Conservation (phyloP, 2,888 invertebrate genomes). For the Synanthedon formicaeformis region DNA sequence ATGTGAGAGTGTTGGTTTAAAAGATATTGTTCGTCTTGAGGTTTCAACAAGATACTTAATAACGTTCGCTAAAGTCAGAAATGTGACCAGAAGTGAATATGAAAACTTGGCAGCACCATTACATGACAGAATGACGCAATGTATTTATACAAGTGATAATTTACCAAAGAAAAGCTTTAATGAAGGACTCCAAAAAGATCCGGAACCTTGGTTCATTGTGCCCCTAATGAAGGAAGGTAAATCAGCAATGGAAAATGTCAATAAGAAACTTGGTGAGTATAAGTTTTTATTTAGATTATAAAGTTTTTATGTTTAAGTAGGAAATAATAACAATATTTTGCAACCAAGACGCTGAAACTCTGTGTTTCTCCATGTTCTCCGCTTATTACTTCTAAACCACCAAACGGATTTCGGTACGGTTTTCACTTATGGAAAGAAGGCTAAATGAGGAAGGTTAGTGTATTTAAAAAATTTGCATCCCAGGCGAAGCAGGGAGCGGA, state of each 20-base stretch:
- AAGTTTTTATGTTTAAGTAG: no score
- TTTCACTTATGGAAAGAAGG: no score
- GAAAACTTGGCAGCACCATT: conserved; percentile 72
- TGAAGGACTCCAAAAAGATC: conserved; percentile 72
- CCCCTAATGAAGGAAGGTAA: conserved; percentile 84
- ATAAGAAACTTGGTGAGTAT: conserved; percentile 75
- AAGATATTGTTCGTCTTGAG: conserved; percentile 84
- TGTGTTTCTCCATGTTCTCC: no score
- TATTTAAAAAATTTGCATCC: no score
- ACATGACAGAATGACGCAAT: conserved; percentile 95
- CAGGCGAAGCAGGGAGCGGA: no score
- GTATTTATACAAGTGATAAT: conserved; percentile 78
- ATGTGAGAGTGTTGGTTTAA: conserved; percentile 85
- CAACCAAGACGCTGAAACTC: no score
- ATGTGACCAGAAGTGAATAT: conserved; percentile 40
- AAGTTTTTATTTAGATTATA: no score
- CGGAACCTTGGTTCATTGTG: conserved; percentile 84
- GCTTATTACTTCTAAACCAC: no score
- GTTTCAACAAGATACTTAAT: conserved; percentile 82
- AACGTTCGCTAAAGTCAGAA: conserved; percentile 45
- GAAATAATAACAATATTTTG: no score
- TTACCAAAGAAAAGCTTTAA: conserved; percentile 75
- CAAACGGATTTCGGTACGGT: no score
- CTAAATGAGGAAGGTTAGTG: no score
- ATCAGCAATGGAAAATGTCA: conserved; percentile 84